Base-by-base conservation (phyloP, 2,888 invertebrate species). In the Stenodera caucasica region DNA sequence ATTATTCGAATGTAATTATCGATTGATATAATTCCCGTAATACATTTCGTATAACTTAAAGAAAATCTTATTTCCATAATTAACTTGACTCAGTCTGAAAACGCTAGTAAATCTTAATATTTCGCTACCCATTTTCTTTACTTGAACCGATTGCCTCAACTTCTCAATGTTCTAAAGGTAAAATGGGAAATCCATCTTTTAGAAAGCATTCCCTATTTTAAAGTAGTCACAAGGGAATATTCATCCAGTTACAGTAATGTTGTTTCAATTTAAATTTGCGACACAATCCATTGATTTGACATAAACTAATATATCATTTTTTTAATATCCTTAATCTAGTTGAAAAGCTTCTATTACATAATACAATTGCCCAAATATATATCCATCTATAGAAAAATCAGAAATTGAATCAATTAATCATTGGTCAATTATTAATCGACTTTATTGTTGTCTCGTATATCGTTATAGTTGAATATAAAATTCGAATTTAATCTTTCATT, bases 181-280 rank as follows among this genome's bases (percentile, higher is more conserved):
- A 53, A 60, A 53, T 49, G 35, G n/a, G 53, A 56, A 51, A 60
- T 53, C 61, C 37, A 61, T 54, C 53, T 33, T 51, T 15, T 45
- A 32, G 32, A 56, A 55, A 51, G 45, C 45, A 23, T 55, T 51
- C n/a, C 32, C 49, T 54, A 23, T 40, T 59, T 59, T 55, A 55
- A 55, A 54, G 7, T 49, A 23, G 55, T 51, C 51, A 30, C 32
- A 53, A 35, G 53, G 45, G 30, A 50, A 35, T 57, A 35, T 29
- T 23, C 14, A 32, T 33, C 32, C 53, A 45, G 53, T 56, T 60
- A 56, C 49, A 53, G 53, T 33, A 49, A 56, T 32, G 32, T 53
- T 37, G 56, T 60, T 60, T 60, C 56, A 40, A 56, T 60, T 60
- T 55, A 56, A 51, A 55, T 59, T 45, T 53, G 18, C 53, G n/a